Conservation (phyloP, 2,888 invertebrate species). For the Callyntrura sp. region DNA sequence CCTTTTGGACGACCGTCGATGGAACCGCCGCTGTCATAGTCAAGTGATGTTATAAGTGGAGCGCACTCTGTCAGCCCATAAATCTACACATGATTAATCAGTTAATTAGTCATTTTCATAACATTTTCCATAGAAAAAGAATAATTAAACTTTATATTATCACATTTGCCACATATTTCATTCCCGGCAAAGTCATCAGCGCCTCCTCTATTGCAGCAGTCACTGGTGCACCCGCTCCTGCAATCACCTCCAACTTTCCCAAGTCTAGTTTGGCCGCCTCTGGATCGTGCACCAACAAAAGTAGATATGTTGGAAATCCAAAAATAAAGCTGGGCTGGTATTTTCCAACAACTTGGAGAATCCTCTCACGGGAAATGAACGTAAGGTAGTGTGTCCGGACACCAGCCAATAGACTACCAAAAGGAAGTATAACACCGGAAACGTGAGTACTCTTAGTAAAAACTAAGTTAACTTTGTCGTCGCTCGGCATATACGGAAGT, state of each 20-base stretch:
- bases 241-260: constrained; percentile 32
- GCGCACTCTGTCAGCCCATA: constrained; percentile 81
- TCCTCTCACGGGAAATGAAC: constrained; percentile 71
- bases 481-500: no score
- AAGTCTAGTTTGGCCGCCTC: constrained; percentile 76
- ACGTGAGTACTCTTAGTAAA: constrained; percentile 76
- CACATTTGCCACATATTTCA: constrained; percentile 77
- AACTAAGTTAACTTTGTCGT: neutral
- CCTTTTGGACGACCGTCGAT: constrained; percentile 49
- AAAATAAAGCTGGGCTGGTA: constrained; percentile 81
- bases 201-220: constrained; percentile 77
- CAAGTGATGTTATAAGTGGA: constrained; percentile 32
- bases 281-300: constrained; percentile 77
- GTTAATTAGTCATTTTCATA: no score
- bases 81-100: constrained; percentile 42
- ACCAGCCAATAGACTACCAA: constrained; percentile 67
- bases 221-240: constrained; percentile 60
- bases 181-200: constrained; percentile 72
- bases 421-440: constrained; percentile 77
- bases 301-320: constrained; percentile 80
- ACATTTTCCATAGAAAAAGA: neutral
- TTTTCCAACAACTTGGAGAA: constrained; percentile 79
- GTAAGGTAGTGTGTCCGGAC: constrained; percentile 65
- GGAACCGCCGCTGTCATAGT: constrained; percentile 1
- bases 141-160: neutral